Conservation (phyloP, 1,140 invertebrate species). For the Bombus pyrosoma region DNA sequence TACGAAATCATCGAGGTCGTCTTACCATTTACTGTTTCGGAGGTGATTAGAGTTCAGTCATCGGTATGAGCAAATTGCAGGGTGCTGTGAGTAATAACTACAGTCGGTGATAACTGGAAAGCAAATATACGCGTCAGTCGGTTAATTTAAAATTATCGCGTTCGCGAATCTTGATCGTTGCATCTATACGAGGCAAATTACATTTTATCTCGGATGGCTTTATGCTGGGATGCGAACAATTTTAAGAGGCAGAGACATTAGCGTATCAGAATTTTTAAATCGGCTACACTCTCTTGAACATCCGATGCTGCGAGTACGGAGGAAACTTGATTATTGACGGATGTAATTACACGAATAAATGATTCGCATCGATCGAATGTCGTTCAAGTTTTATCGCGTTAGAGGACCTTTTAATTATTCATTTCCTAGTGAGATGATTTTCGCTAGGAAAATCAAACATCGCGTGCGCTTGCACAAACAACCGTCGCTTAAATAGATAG, state of each 20-base stretch:
- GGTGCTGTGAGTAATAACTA: too few relatives aligned
- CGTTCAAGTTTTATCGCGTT: constrained; percentile 3
- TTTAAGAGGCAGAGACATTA: not conserved
- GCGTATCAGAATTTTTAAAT: not conserved
- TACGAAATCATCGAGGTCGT: not conserved
- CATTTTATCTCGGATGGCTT: not conserved
- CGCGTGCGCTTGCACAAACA: too few relatives aligned
- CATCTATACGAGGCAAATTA: not conserved
- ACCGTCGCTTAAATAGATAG: too few relatives aligned
- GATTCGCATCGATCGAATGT: constrained; percentile 24
- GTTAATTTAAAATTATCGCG: too few relatives aligned
- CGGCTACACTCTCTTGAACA: not conserved
- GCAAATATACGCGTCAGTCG: too few relatives aligned
- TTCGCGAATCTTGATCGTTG: too few relatives aligned
- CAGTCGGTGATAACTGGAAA: too few relatives aligned
- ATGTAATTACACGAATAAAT: constrained; percentile 31
- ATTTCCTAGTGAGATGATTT: not conserved
- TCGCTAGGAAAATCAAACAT: not conserved
- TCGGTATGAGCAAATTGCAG: too few relatives aligned
- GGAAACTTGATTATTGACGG: constrained; percentile 13
- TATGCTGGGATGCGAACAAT: not conserved
- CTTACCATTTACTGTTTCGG: not conserved
- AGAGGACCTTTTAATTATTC: constrained; percentile 25
- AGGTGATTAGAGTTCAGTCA: too few relatives aligned
- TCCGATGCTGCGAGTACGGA: too few relatives aligned